phyloP scores from a whole-genome alignment of 2,888 invertebrate genomes.

The Adineta ricciae region DNA sequence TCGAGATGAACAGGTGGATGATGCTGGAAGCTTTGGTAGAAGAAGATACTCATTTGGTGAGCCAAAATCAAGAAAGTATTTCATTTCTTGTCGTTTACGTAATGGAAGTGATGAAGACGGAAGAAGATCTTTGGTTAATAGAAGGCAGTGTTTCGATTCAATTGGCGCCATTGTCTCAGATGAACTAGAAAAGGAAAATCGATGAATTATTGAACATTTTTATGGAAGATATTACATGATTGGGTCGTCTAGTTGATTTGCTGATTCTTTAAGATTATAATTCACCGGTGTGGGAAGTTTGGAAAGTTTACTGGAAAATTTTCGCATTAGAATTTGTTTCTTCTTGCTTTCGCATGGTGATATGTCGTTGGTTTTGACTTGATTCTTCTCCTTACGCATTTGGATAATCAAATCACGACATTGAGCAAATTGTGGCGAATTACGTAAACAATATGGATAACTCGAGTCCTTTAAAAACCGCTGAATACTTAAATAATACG shows the following conservation, averaged over 20 bases:
- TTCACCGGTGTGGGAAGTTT: background rate
- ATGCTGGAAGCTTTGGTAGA: background rate
- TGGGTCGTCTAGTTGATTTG: background rate
- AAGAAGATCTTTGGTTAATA: background rate
- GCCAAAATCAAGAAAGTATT: background rate
- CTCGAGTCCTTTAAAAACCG: slow-evolving; percentile 11
- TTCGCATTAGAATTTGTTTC: background rate
- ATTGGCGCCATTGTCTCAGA: background rate
- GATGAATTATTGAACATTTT: too few species aligned
- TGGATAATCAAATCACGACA: slow-evolving; percentile 1
- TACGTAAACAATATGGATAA: slow-evolving; percentile 23
- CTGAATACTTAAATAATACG: background rate
- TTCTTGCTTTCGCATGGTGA: background rate
- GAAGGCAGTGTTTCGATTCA: background rate
- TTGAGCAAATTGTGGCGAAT: slow-evolving; percentile 1
- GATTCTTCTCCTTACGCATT: slow-evolving; percentile 11
- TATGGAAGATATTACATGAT: background rate
- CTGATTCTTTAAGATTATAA: background rate
- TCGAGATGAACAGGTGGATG: background rate
- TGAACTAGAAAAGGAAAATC: background rate
- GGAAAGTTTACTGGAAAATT: background rate
- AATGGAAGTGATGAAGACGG: background rate
- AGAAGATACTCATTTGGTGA: background rate
- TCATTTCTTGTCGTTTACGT: background rate
- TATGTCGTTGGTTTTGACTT: background rate